A percentile compares a stretch with the other conserved stretches of the same genome.
phyloP scores from a whole-genome alignment of 2,888 invertebrate genomes.

The Latrodectus elegans region DNA sequence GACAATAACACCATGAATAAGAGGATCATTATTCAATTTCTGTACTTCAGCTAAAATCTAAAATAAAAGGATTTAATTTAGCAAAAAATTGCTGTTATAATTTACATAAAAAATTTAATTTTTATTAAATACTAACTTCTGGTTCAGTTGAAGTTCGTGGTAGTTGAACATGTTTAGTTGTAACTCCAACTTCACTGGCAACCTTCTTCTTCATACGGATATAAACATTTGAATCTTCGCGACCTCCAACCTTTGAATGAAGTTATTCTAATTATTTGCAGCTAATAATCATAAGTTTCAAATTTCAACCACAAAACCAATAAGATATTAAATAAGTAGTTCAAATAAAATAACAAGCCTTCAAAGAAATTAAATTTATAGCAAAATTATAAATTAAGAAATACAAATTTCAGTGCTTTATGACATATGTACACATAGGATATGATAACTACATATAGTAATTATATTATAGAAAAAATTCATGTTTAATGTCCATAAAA shows the following conservation, averaged over 20 bases:
- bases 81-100: background rate
- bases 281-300: background rate
- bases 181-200: conserved; percentile 91
- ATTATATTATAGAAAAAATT: no score
- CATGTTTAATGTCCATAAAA: no score
- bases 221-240: conserved; percentile 98
- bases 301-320: background rate
- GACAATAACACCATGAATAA: conserved; percentile 95
- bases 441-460: no score
- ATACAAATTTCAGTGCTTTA: no score
- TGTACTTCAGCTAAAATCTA: conserved; percentile 78
- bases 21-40: conserved; percentile 86
- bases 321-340: background rate
- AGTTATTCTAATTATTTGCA: background rate
- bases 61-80: conserved; percentile 1
- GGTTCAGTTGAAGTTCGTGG: conserved; percentile 86
- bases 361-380: background rate
- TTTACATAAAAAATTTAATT: background rate
- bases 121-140: conserved; percentile 78
- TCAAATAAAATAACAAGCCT: background rate
- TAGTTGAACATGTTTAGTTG: conserved; percentile 85
- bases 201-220: conserved; percentile 96
- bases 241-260: conserved; percentile 83
- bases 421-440: no score
- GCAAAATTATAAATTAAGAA: no score